Evolutionary conservation across 2,888 invertebrate genomes (phyloP).

Genomic region (Ethmia dodecea): DNA sequence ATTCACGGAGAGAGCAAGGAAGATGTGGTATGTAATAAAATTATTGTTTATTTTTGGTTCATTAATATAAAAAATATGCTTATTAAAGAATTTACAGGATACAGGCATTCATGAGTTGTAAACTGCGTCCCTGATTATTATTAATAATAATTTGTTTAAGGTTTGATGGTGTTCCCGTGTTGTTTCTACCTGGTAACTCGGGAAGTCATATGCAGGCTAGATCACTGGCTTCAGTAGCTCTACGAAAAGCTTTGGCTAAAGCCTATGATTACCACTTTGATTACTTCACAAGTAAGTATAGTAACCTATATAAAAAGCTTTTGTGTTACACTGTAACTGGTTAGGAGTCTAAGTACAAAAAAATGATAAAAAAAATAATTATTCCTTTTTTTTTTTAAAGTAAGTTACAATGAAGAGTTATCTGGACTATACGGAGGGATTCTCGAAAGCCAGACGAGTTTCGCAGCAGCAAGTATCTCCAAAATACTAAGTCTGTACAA

Average conservation of each 20-base stretch:
- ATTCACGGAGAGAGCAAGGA: slow-evolving; percentile 81
- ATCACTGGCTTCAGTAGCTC: slow-evolving; percentile 94
- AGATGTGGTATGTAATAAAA: slow-evolving; percentile 71
- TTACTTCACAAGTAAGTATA: slow-evolving; percentile 84
- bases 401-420: slow-evolving; percentile 93
- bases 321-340: not conserved
- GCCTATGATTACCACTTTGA: slow-evolving; percentile 89
- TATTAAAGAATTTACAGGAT: not conserved
- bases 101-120: too few species aligned
- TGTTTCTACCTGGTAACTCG: slow-evolving; percentile 96
- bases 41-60: not conserved
- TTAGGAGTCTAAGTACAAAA: too few species aligned
- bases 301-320: not conserved
- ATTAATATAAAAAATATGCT: not conserved
- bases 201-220: slow-evolving; percentile 96
- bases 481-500: slow-evolving; percentile 86
- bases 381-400: slow-evolving; percentile 39
- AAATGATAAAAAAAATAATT: too few species aligned
- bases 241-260: slow-evolving; percentile 87
- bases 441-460: slow-evolving; percentile 85
- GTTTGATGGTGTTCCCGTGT: slow-evolving; percentile 93
- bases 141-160: slow-evolving; percentile 31
- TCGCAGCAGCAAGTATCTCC: slow-evolving; percentile 82
- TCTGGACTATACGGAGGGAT: slow-evolving; percentile 92
- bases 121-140: too few species aligned